A percentile compares a stretch with the other conserved stretches of the same genome.
Evolutionary conservation across 2,797 vertebrate species (phyloP).

Genomic region (Takifugu ocellatus): DNA sequence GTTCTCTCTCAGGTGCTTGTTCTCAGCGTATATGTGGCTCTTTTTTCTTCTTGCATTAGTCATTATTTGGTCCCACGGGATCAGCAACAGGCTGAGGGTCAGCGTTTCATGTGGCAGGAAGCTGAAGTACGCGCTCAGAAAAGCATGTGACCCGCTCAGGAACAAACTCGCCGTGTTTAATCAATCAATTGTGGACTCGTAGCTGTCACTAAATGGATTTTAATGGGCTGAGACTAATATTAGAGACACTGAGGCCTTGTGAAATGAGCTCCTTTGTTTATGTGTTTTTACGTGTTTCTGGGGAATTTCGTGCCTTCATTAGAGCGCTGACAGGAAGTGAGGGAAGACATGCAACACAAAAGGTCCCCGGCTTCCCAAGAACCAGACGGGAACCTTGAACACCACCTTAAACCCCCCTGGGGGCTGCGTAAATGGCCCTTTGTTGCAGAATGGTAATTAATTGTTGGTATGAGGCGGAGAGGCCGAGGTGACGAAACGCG

Average conservation of each 20-base stretch:
- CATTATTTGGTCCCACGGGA: constrained; percentile 87
- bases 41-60: constrained; percentile 80
- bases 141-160: constrained; percentile 31
- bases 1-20: constrained; percentile 94
- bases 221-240: not conserved
- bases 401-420: not conserved
- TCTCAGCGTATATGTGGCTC: constrained; percentile 88
- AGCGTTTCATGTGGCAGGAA: constrained; percentile 65
- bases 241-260: not conserved
- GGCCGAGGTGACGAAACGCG: constrained; percentile 10
- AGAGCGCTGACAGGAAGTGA: not conserved
- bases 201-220: not conserved
- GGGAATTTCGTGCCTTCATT: not conserved
- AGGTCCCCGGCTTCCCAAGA: not conserved
- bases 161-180: constrained; percentile 1
- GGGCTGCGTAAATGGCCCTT: not conserved
- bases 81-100: constrained; percentile 59
- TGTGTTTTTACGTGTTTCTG: not conserved
- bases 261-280: not conserved
- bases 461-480: not conserved
- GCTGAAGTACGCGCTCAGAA: constrained; percentile 39
- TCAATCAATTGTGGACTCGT: not conserved
- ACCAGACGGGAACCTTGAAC: not conserved
- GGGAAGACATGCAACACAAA: not conserved
- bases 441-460: constrained; percentile 8